Evolutionary conservation across 2,113 vertebrate genomes (phyloP).

Genomic region (Chloropsis cyanopogon): DNA sequence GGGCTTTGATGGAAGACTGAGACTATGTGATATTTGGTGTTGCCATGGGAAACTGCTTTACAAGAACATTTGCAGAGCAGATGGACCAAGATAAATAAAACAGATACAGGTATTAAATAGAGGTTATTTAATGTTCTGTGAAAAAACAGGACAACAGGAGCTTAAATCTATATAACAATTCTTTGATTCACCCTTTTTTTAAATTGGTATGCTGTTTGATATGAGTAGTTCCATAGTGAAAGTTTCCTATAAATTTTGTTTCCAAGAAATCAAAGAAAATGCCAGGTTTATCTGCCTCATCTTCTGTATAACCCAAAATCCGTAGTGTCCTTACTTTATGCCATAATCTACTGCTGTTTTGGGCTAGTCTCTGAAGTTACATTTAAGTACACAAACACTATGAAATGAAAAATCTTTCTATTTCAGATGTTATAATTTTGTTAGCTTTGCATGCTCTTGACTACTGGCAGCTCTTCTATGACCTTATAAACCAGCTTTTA

Average conservation of each 20-base stretch:
- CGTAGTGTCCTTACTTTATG: background rate
- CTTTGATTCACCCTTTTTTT: background rate
- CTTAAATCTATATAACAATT: background rate
- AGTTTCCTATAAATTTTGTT: background rate
- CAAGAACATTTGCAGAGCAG: conserved; percentile 67
- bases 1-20: background rate
- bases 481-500: background rate
- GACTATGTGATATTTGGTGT: conserved; percentile 48
- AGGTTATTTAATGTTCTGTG: conserved; percentile 42
- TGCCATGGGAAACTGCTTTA: conserved; percentile 73
- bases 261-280: background rate
- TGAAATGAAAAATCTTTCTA: background rate
- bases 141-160: conserved; percentile 26
- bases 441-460: background rate
- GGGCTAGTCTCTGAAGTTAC: background rate
- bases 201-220: background rate
- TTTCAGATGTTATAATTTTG: background rate
- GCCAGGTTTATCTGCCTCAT: background rate
- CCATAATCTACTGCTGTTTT: background rate
- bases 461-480: background rate
- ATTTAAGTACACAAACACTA: background rate
- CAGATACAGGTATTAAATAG: conserved; percentile 60
- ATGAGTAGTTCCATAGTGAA: background rate
- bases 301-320: background rate
- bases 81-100: conserved; percentile 69